phyloP scores from a whole-genome alignment of 2,113 vertebrate species.

The Pluvialis apricaria region DNA sequence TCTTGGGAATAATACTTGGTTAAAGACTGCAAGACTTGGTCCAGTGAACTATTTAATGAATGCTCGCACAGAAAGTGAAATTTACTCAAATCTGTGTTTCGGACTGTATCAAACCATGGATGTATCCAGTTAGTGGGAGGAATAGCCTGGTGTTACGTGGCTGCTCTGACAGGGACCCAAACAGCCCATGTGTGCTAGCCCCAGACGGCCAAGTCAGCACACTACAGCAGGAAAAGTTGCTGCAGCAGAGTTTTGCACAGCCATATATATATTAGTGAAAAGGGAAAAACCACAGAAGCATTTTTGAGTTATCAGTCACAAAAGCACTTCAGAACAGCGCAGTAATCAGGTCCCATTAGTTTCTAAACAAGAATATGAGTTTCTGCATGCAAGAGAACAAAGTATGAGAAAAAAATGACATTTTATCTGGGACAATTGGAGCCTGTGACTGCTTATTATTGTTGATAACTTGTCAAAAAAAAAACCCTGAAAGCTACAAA shows the following conservation, averaged over 20 bases:
- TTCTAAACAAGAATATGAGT: not conserved
- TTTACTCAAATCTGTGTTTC: not conserved
- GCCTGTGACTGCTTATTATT: not conserved
- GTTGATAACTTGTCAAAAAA: not conserved
- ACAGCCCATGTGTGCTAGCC: not conserved
- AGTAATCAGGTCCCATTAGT: not conserved
- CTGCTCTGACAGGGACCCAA: not conserved
- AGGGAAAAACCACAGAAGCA: not conserved
- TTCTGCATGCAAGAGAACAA: not conserved
- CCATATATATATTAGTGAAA: not conserved
- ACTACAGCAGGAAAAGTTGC: not conserved
- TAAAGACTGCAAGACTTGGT: not conserved
- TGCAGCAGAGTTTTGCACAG: not conserved
- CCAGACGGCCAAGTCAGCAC: not conserved
- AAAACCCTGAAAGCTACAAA: not conserved
- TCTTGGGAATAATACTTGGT: not conserved
- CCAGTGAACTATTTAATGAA: not conserved
- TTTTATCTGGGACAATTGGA: not conserved
- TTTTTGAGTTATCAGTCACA: not conserved
- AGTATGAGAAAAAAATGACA: not conserved
- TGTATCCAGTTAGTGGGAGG: not conserved
- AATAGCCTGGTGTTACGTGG: rapidly evolving
- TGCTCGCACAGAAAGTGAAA: not conserved
- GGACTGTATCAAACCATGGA: not conserved
- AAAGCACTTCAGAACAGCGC: not conserved